phyloP scores from a whole-genome alignment of 1,140 invertebrate genomes.

The Macrobrachium rosenbergii region DNA sequence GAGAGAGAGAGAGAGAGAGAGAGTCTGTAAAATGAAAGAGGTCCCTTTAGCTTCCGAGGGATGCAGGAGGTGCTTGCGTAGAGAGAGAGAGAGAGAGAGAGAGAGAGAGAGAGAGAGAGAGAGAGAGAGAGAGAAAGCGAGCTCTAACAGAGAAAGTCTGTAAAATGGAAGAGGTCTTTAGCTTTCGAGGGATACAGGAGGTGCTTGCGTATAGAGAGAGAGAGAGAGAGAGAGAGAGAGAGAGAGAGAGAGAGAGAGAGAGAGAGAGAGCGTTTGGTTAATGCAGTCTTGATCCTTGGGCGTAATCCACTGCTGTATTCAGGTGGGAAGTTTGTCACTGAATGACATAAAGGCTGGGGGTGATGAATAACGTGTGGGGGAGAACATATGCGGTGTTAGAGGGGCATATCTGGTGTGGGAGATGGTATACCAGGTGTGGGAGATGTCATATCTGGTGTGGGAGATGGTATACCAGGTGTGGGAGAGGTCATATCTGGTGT shows the following conservation, averaged over 20 bases:
- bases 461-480: too few relatives aligned
- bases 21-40: background rate
- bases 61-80: background rate
- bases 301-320: too few relatives aligned
- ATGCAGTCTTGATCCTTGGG: too few relatives aligned
- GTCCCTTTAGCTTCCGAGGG: background rate
- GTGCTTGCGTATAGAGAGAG: background rate
- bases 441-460: too few relatives aligned
- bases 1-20: background rate
- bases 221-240: background rate
- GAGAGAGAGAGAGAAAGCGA: background rate
- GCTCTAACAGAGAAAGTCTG: background rate
- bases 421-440: too few relatives aligned
- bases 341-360: too few relatives aligned
- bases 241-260: background rate
- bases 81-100: background rate
- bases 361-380: too few relatives aligned
- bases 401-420: too few relatives aligned
- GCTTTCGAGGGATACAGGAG: background rate
- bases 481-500: too few relatives aligned
- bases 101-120: background rate
- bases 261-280: too few relatives aligned
- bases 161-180: background rate
- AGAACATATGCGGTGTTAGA: too few relatives aligned
- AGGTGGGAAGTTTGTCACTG: too few relatives aligned